Evolutionary conservation across 2,888 invertebrate genomes (phyloP), one percentile per base, ranked within the genome.

Genomic region (Drosophila barbarae): DNA sequence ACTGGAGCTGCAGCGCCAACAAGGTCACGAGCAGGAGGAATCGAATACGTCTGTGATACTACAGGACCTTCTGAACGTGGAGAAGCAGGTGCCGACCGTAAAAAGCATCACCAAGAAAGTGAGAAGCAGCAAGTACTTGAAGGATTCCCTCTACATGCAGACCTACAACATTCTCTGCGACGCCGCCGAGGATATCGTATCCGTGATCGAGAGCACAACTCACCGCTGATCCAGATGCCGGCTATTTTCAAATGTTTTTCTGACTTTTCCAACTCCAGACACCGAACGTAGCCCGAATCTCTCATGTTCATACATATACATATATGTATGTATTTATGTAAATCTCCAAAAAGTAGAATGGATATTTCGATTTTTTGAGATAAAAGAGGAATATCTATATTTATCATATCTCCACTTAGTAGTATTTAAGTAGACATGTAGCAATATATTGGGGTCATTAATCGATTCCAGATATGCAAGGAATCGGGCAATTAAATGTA

Each of bases 131-230:
- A 87, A 87, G 46, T 69, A 72, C 30, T 81, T 87, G 8, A 71
- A 73, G n/a, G 87, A 87, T 39, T 51, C 84, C 0, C 72, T 87
- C n/a, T 87, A 86, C 44, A 65, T 87, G 66, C 86, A 87, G 15
- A 87, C 88, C 8, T 87, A 88, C 26, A 75, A 74, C 2, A 36
- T 85, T 34, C 34, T 87, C 47, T 85, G 88, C 13, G 77, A 87
- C 69, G 70, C 77, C 8, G 73, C 69, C n/a, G 87, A 87, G 67
- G 77, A 87, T 53, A 76, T 87, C 58, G 87, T 86, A 0, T 86
- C 87, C 8, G 74, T 87, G 21, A 87, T 87, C 32, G 87, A 87
- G 61, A 79, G 86, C 65, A 80, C 80, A 3, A 66, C n/a, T 8
- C 47, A 32, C 42, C 34, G 50, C 28, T 34, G 32, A 38, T n/a